Percentiles rank a stretch among this genome's conserved stretches.
Conservation (phyloP, 2,888 invertebrate genomes). For the Plebejus melissa region DNA sequence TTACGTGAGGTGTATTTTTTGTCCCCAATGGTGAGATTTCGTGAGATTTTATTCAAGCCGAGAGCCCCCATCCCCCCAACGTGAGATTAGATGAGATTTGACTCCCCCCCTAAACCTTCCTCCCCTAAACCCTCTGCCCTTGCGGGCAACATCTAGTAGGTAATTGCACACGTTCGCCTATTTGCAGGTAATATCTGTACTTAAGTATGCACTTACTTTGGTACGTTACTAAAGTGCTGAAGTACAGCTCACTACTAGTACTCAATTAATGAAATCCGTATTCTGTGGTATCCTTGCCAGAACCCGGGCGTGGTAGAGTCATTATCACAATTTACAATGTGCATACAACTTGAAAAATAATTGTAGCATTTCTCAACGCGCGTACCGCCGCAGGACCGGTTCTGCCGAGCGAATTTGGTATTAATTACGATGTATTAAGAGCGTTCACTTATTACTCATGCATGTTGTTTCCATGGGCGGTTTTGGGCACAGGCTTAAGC, state of each 20-base stretch:
- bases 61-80: no score
- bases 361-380: conserved; percentile 20
- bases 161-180: no score
- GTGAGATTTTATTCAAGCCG: no score
- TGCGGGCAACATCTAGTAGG: no score
- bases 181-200: no score
- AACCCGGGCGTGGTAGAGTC: conserved; percentile 6
- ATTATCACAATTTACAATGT: conserved; percentile 13
- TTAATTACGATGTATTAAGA: conserved; percentile 27
- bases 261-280: background rate
- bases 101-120: no score
- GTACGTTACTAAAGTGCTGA: no score
- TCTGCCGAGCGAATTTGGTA: conserved; percentile 20
- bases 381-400: background rate
- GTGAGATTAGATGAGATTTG: no score
- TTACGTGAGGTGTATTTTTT: no score
- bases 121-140: no score
- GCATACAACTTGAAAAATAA: conserved; percentile 19
- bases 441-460: background rate
- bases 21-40: no score
- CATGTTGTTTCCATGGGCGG: conserved; percentile 23
- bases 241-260: background rate
- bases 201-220: no score
- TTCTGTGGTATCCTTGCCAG: background rate
- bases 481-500: conserved; percentile 20